A percentile compares a stretch with the other conserved stretches of the same genome.
Evolutionary conservation across 2,797 vertebrate species (phyloP).

Genomic region (Lithobates pipiens): DNA sequence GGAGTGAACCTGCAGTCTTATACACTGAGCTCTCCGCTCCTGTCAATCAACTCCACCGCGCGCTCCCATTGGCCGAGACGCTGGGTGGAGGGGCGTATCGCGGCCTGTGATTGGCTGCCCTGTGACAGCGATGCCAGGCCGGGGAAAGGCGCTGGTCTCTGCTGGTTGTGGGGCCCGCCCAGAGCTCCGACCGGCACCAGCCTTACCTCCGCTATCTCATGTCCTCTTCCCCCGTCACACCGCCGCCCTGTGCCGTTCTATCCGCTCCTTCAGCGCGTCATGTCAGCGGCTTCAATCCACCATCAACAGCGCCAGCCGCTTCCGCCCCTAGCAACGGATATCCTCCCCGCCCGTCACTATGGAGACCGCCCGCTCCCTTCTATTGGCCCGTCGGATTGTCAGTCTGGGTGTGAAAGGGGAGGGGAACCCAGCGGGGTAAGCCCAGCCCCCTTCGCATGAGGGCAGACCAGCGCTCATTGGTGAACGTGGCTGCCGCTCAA

Average conservation of each 20-base stretch:
- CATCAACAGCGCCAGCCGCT: slow-evolving; percentile 56
- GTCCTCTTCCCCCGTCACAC: not conserved
- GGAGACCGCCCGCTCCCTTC: not conserved
- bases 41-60: slow-evolving; percentile 6
- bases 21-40: not conserved
- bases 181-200: not conserved
- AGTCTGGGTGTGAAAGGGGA: not conserved
- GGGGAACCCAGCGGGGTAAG: not conserved
- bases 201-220: slow-evolving; percentile 51
- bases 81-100: too few species aligned
- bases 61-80: too few species aligned
- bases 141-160: slow-evolving; percentile 2
- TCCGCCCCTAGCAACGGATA: slow-evolving; percentile 52
- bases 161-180: not conserved
- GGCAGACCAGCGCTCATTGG: too few species aligned
- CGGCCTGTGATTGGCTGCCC: slow-evolving; percentile 2
- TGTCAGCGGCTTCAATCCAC: slow-evolving; percentile 1
- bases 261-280: slow-evolving; percentile 21
- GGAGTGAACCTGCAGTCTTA: not conserved
- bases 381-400: not conserved
- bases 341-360: slow-evolving; percentile 20
- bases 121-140: slow-evolving; percentile 34
- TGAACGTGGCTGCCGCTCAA: too few species aligned
- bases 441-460: too few species aligned
- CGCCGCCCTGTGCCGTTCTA: not conserved